These are phyloP conservation scores for Phrynocephalus guinanensis DNA, from an alignment of 2,797 vertebrate genomes.

Conservation along the genomic window DNA sequence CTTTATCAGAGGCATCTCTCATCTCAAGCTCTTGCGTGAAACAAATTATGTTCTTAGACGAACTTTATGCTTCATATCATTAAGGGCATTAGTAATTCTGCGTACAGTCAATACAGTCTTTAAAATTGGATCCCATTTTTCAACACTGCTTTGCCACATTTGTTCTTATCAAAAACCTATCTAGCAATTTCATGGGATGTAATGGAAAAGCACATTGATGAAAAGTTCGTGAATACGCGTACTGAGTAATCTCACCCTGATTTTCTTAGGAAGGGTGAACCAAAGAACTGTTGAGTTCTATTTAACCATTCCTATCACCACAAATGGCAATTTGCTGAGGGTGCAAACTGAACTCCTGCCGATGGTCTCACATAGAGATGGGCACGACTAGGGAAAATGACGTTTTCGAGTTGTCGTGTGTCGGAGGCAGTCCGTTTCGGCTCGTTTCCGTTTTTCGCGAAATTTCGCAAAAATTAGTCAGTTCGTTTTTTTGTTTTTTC, in stretches of 20 bases:
- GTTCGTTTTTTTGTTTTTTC: too few species aligned
- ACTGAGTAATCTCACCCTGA: slow-evolving; percentile 3
- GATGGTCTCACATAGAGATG: background rate
- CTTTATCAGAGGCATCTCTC: slow-evolving; percentile 45
- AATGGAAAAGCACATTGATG: slow-evolving; percentile 17
- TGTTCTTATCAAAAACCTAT: slow-evolving; percentile 24
- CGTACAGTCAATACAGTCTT: slow-evolving; percentile 28
- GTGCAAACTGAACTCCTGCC: background rate
- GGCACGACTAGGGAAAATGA: too few species aligned
- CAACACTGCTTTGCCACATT: background rate
- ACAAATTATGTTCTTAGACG: slow-evolving; percentile 47
- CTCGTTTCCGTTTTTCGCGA: too few species aligned
- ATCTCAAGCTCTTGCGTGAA: slow-evolving; percentile 36
- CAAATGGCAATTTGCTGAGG: background rate
- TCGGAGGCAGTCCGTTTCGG: too few species aligned
- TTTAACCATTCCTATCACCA: background rate
- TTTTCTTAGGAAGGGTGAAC: background rate
- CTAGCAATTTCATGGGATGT: slow-evolving; percentile 3
- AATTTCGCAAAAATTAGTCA: too few species aligned
- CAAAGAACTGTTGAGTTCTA: background rate
- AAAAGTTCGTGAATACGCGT: background rate
- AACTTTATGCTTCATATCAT: slow-evolving; percentile 50
- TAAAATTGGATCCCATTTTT: slow-evolving; percentile 27
- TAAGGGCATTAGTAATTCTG: slow-evolving; percentile 35
- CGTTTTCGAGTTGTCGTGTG: too few species aligned